A percentile compares a stretch with the other conserved stretches of the same genome.
Evolutionary conservation across 1,140 invertebrate genomes (phyloP).

Genomic region (Nephila pilipes): DNA sequence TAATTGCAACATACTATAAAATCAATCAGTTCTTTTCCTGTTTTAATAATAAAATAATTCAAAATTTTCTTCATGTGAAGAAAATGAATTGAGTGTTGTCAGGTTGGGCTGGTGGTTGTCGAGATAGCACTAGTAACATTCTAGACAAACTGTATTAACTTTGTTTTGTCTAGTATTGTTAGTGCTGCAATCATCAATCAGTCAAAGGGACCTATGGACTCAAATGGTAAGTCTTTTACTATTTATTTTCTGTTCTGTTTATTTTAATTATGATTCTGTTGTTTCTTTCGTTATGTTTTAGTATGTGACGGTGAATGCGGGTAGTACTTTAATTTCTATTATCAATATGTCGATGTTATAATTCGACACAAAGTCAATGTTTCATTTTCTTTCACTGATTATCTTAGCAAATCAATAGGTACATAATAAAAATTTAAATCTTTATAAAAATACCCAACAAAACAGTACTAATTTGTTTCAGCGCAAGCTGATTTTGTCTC

Average conservation of each 20-base stretch:
- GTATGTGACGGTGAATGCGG: background rate
- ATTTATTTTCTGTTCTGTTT: background rate
- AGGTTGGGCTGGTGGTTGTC: background rate
- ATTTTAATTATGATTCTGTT: slow-evolving; percentile 50
- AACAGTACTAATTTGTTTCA: too few species aligned
- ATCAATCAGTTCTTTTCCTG: too few species aligned
- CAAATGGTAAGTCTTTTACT: background rate
- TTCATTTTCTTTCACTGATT: too few species aligned
- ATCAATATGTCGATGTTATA: background rate
- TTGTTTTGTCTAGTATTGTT: slow-evolving; percentile 77
- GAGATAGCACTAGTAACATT: slow-evolving; percentile 52
- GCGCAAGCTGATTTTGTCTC: too few species aligned
- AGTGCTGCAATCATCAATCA: slow-evolving; percentile 70
- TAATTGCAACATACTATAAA: too few species aligned
- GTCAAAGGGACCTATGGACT: background rate
- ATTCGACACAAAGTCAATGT: too few species aligned
- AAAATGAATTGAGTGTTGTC: slow-evolving; percentile 13
- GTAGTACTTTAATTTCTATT: background rate
- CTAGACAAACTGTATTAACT: slow-evolving; percentile 71
- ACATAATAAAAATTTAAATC: too few species aligned
- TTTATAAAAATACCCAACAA: too few species aligned
- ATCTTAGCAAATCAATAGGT: too few species aligned
- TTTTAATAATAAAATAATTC: background rate
- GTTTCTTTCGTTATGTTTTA: slow-evolving; percentile 16
- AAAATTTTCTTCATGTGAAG: background rate